A percentile compares a stretch with the other conserved stretches of the same genome.
These are phyloP conservation scores for Bemisia tabaci DNA, from an alignment of 1,140 invertebrate species.

Conservation along the genomic window DNA sequence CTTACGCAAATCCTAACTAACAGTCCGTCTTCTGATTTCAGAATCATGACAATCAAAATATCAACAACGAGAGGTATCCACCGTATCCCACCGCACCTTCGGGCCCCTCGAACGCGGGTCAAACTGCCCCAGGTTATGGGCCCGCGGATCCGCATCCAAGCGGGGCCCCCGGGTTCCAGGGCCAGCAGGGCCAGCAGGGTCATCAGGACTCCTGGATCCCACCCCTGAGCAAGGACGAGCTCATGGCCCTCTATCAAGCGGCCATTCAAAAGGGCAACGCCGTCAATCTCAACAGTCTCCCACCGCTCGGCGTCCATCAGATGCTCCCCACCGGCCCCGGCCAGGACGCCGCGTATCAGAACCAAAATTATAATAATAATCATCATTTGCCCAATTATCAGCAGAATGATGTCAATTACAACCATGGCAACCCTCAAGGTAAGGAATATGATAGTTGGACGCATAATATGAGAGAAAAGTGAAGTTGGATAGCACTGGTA, in stretches of 20 bases:
- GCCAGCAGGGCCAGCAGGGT: neutral
- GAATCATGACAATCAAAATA: neutral
- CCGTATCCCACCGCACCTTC: neutral
- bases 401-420: neutral
- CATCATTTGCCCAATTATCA: neutral
- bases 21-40: too few species aligned
- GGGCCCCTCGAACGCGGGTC: too few species aligned
- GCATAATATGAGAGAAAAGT: too few species aligned
- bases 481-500: too few species aligned
- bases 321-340: neutral
- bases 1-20: too few species aligned
- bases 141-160: neutral
- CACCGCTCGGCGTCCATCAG: neutral
- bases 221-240: constrained; percentile 20
- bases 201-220: constrained; percentile 3
- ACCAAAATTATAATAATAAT: neutral
- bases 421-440: neutral
- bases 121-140: too few species aligned
- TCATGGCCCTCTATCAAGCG: constrained; percentile 21
- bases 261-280: constrained; percentile 18
- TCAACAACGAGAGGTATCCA: neutral
- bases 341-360: neutral
- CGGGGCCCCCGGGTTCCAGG: neutral
- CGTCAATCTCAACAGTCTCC: constrained; percentile 11
- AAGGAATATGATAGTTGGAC: too few species aligned